Base-by-base conservation (phyloP, 1,140 invertebrate species). In the Lucilia sericata region DNA sequence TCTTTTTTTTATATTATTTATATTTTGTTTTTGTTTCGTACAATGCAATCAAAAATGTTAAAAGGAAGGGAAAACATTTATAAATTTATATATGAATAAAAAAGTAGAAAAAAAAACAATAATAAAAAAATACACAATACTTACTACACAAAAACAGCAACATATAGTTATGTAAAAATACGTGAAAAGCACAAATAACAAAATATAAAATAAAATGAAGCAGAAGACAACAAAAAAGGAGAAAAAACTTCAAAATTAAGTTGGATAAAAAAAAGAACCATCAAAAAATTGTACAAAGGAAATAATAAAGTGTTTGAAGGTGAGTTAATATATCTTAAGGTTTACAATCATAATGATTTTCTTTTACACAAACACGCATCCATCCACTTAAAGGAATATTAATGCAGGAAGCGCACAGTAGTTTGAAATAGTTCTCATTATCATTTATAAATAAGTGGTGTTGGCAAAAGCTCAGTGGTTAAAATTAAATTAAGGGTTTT, bases 151-250 rank as follows among this genome's bases (percentile, higher is more conserved):
- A 47, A 78, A n/a, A n/a, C 14, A 75, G 47, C 36, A 78, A 17
- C n/a, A 78, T 49, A 51, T 10, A 80, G 42, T 80, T 19, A 47
- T 49, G 76, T 42, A 21, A 49, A 49, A 49, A 49, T 80, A 21
- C 42, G 42, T 80, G 74, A 80, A 49, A 80, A 80, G 76, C 42
- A 76, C 74, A 76, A 76, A 76, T 42, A 76, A 76, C 47, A 80
- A 51, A 49, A 30, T 30, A 30, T 30, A 49, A 49, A 49, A 10
- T 21, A 49, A 21, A 34, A 76, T 42, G 34, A 42, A 76, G 17
- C 34, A 76, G 21, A 14, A 75, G 30, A 30, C 74, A 75, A 2
- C n/a, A 7, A 10, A 7, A 42, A 42, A 10, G 5, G 42, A 42
- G 10, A 42, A 42, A 42, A 55, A 55, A 55, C 51, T 55, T 17